Evolutionary conservation across 2,113 vertebrate genomes (phyloP), one percentile per base, ranked within the genome.

Genomic region (Maccullochella peelii): DNA sequence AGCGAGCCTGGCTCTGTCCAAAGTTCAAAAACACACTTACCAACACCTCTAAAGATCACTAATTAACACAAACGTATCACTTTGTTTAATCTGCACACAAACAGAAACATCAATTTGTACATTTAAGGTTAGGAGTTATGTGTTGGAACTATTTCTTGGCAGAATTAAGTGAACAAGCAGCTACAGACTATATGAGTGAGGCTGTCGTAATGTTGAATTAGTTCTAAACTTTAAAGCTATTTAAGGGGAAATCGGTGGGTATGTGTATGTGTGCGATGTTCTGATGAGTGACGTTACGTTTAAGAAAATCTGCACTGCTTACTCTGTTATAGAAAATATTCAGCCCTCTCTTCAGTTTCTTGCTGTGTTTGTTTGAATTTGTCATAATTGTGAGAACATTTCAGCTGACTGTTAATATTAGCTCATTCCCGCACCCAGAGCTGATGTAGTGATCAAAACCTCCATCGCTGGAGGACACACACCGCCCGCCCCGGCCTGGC

Each of bases 331-430:
- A 69, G 57, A 55, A 58, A 65, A 50, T 10, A 23, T 21, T 38
- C 49, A 1, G 57, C 36, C 44, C 52, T 36, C 73, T 66, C 77
- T 36, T 57, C 49, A 21, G 11, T 71, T 50, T 72, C 65, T 67
- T 58, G 71, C 85, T 55, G 21, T 86, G 88, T 90, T 90, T 90
- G 86, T 86, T 86, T 90, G 83, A 83, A 25, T 65, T 14, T 88
- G 86, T 90, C 86, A 73, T 69, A 33, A 80, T 27, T 27, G 82
- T 65, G 50, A 30, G 52, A 21, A 59, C 70, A 3, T 54, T 23
- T 77, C 76, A 49, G 62, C 71, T 65, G 61, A 67, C 77, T 68
- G 89, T 86, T 88, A 81, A 73, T 72, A 84, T 86, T 21, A 78
- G 59, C 49, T 83, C 77, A 79, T 76, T 78, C 49, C 66, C 66